Base-by-base conservation (phyloP, 2,888 invertebrate species). In the Limnephilus lunatus region DNA sequence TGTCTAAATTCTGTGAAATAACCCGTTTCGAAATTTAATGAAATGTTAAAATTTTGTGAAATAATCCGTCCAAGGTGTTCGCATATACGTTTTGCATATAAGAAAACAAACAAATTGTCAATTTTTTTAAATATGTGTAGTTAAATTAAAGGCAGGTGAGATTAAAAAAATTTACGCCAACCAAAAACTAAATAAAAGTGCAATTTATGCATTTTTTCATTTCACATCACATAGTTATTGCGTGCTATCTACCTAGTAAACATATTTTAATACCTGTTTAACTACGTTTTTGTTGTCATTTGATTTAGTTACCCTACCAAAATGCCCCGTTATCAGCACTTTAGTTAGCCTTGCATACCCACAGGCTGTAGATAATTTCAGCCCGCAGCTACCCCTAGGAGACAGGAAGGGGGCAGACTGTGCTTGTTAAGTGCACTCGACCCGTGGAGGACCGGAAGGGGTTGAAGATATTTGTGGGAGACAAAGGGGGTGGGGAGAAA, bases 341-440 rank as follows among this genome's bases (percentile, higher is more conserved):
- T 68, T 25, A 2, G 68, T 68, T 68, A 68, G 68, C 25, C 68
- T n/a, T 68, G 68, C 68, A 68, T n/a, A 68, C 68, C n/a, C 68
- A 68, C 68, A 25, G 68, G 68, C 35, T 35, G 83, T 11, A 83
- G 83, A 35, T 83, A 83, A 83, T 83, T 83, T 83, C 25, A 35
- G 83, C 83, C 83, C 35, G 83, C 25, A 32, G 35, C 32, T 25
- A 90, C 90, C 90, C 90, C 90, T 35, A 32, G 31, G 15, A 68
- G 68, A 68, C 68, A 68, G 25, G 83, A 25, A n/a, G 68, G 68
- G 25, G 68, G 68, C 68, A 68, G 68, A 68, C 68, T 68, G 68
- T 68, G 68, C 68, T 68, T 87, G 92, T 88, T 92, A 91, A 92
- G 92, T 92, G 92, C 92, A 92, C 91, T 87, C 81, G 86, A 81